Evolutionary conservation across 2,113 vertebrate species (phyloP).

Genomic region (Chionomys nivalis): DNA sequence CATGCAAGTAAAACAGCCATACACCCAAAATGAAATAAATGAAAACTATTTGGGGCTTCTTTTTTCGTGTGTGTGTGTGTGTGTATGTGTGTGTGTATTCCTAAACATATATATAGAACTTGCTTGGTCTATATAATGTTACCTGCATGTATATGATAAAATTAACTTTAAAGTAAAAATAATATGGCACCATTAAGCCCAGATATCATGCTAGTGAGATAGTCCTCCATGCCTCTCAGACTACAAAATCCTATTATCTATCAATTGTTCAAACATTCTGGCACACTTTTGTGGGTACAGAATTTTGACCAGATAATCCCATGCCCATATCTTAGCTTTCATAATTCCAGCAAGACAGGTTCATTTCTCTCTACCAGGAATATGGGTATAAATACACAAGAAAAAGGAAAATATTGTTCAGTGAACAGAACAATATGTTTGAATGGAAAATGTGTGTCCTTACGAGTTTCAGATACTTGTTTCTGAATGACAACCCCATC

Average conservation of each 20-base stretch:
- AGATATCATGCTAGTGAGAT: background rate
- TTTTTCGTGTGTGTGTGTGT: background rate
- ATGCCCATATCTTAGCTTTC: background rate
- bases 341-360: background rate
- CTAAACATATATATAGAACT: background rate
- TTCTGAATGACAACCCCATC: conserved; percentile 31
- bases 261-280: background rate
- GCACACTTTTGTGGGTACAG: background rate
- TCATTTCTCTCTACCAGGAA: conserved; percentile 12
- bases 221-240: background rate
- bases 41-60: background rate
- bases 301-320: background rate
- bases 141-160: background rate
- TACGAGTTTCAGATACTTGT: background rate
- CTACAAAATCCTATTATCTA: background rate
- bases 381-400: background rate
- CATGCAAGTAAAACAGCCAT: background rate
- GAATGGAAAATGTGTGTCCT: background rate
- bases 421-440: conserved; percentile 23
- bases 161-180: background rate
- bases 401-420: conserved; percentile 12
- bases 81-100: background rate
- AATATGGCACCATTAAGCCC: background rate
- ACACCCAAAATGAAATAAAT: background rate
- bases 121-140: background rate